Evolutionary conservation across 2,113 vertebrate genomes (phyloP).

Genomic region (Psilopogon haemacephalus): DNA sequence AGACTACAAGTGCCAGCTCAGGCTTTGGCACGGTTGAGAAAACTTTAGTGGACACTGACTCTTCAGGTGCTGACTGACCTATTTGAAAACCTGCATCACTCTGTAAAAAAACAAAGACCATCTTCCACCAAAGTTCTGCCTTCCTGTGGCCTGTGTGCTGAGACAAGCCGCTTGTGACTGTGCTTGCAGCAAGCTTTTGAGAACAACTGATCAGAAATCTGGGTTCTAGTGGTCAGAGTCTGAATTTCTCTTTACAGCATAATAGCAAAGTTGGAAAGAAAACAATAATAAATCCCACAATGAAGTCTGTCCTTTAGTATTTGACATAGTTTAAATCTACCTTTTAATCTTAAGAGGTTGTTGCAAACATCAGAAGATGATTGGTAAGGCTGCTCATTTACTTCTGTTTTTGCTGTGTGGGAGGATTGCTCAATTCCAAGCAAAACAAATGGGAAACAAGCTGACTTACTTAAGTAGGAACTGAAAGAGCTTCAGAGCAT

Average conservation of each 20-base stretch:
- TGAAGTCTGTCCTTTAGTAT: background rate
- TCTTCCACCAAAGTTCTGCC: background rate
- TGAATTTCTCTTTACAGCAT: background rate
- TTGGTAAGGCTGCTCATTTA: background rate
- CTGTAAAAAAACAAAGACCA: constrained; percentile 1
- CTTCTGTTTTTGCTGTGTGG: background rate
- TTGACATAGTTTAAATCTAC: background rate
- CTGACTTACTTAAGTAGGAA: background rate
- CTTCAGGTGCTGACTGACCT: background rate
- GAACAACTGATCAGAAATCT: background rate
- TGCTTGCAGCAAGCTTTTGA: background rate
- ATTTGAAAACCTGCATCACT: background rate
- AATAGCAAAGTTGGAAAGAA: background rate
- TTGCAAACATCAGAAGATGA: background rate
- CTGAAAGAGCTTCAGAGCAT: background rate
- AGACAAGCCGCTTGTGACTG: background rate
- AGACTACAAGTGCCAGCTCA: background rate
- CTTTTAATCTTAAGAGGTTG: background rate
- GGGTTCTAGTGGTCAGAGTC: background rate
- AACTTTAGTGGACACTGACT: background rate
- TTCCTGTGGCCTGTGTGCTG: background rate
- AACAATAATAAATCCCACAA: background rate
- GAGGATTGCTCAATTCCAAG: background rate
- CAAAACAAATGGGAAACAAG: background rate
- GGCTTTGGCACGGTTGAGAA: background rate